Conservation (phyloP, 2,797 vertebrate species). For the Amazonetta brasiliensis region DNA sequence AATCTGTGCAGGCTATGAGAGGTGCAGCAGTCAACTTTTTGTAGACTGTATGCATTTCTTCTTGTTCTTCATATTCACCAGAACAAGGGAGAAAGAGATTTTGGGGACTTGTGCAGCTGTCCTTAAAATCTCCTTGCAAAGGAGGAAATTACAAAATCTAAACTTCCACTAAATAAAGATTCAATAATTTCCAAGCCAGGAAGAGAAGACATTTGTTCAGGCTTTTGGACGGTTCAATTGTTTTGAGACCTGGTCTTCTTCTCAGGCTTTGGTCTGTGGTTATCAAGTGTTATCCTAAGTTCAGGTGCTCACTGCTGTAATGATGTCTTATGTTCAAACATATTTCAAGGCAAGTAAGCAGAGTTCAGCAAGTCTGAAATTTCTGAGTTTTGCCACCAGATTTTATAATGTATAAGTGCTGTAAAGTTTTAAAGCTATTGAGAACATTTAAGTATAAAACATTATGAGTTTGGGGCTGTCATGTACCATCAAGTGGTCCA, state of each 20-base stretch:
- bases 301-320: not conserved
- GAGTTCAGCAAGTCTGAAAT: not conserved
- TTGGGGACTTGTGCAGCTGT: not conserved
- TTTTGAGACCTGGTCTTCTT: not conserved
- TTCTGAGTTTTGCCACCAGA: not conserved
- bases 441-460: not conserved
- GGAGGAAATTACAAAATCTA: not conserved
- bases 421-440: not conserved
- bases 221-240: not conserved
- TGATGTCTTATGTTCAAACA: not conserved
- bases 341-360: not conserved
- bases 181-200: not conserved
- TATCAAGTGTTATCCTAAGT: no score
- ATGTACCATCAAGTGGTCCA: not conserved
- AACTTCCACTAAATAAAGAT: not conserved
- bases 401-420: not conserved
- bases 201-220: not conserved
- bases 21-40: not conserved
- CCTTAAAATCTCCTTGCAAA: not conserved
- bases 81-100: not conserved
- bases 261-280: not conserved
- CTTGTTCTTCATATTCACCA: not conserved
- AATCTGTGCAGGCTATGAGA: not conserved
- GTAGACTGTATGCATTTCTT: not conserved
- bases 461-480: rapidly evolving